Evolutionary conservation across 2,888 invertebrate species (phyloP).

Genomic region (Drosophila kanekoi): DNA sequence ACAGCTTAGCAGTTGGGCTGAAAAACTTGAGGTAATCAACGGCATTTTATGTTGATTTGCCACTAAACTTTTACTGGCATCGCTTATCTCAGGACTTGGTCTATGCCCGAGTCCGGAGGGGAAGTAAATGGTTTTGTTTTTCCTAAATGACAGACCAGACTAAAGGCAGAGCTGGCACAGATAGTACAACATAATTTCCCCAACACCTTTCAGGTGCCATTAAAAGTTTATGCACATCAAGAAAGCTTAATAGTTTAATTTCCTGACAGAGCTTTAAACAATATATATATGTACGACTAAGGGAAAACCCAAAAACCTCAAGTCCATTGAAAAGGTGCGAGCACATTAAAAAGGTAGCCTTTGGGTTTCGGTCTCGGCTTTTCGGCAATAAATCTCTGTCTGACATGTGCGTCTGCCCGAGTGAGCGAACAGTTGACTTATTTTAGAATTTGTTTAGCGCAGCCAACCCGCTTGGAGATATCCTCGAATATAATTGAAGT

Average conservation of each 20-base stretch:
- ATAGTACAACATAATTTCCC: conserved; percentile 43
- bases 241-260: conserved; percentile 73
- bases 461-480: not conserved
- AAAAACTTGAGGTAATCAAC: conserved; percentile 67
- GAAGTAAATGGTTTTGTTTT: conserved; percentile 47
- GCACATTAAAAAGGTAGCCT: conserved; percentile 45
- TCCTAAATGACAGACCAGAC: conserved; percentile 50
- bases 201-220: conserved; percentile 62
- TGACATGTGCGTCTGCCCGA: conserved; percentile 44
- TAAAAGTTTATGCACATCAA: conserved; percentile 64
- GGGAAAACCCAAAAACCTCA: conserved; percentile 26
- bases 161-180: conserved; percentile 9
- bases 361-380: conserved; percentile 39
- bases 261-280: conserved; percentile 53
- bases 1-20: conserved; percentile 23
- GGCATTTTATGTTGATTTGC: conserved; percentile 71
- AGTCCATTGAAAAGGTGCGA: conserved; percentile 41
- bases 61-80: conserved; percentile 70
- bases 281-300: conserved; percentile 20
- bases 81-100: conserved; percentile 61
- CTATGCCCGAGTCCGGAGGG: conserved; percentile 23
- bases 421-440: conserved; percentile 24
- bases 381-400: conserved; percentile 66
- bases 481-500: conserved; percentile 16
- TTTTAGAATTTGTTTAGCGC: conserved; percentile 1